Percentiles rank a stretch among this genome's conserved stretches.
Conservation (phyloP, 2,888 invertebrate genomes). For the Incurvaria masculella region DNA sequence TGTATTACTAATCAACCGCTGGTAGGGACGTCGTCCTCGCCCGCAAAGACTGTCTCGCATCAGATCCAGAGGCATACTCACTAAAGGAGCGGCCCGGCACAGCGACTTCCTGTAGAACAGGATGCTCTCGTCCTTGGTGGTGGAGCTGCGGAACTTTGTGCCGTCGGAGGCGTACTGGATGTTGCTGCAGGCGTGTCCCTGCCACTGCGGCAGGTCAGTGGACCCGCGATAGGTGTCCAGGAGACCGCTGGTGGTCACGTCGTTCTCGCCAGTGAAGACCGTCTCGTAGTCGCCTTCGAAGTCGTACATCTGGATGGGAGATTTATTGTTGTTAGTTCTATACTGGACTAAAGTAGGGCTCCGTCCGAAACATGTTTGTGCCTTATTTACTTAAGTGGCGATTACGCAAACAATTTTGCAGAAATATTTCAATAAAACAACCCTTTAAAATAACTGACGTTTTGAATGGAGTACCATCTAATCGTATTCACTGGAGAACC, state of each 20-base stretch:
- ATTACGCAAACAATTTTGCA: too few relatives aligned
- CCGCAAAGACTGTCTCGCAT: too few relatives aligned
- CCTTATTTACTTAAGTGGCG: too few relatives aligned
- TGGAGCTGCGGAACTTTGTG: slow-evolving; percentile 74
- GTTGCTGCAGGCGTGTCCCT: slow-evolving; percentile 70
- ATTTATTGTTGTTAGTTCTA: too few relatives aligned
- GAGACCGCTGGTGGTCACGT: slow-evolving; percentile 63
- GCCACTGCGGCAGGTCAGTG: slow-evolving; percentile 73
- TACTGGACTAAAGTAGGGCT: too few relatives aligned
- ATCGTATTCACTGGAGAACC: too few relatives aligned
- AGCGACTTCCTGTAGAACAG: slow-evolving; percentile 81
- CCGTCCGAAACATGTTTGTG: too few relatives aligned
- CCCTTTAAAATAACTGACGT: too few relatives aligned
- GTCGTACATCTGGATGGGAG: slow-evolving; percentile 85
- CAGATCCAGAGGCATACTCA: slow-evolving; percentile 33
- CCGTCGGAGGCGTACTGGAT: slow-evolving; percentile 80
- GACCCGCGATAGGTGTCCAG: slow-evolving; percentile 75
- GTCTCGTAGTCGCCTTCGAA: slow-evolving; percentile 78
- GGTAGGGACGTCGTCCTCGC: too few relatives aligned
- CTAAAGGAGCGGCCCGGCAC: slow-evolving; percentile 77
- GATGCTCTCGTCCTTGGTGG: slow-evolving; percentile 65
- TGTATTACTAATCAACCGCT: too few relatives aligned
- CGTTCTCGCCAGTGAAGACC: slow-evolving; percentile 66
- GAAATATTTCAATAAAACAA: too few relatives aligned
- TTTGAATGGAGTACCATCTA: too few relatives aligned